Evolutionary conservation across 2,888 invertebrate species (phyloP).

Genomic region (Phengaris arion): DNA sequence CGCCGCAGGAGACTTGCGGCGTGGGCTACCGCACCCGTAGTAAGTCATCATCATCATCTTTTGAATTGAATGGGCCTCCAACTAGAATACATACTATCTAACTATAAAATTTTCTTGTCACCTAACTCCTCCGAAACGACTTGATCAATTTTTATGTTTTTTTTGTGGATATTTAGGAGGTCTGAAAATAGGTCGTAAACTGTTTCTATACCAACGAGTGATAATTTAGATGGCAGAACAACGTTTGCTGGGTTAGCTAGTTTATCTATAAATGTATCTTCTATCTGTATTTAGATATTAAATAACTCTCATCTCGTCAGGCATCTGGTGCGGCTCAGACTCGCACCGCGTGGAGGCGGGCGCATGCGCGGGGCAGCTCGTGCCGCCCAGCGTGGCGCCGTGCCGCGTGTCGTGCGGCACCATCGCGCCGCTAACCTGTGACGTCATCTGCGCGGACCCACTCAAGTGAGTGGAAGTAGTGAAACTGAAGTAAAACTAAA

Average conservation of each 20-base stretch:
- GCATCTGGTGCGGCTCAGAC: slow-evolving; percentile 69
- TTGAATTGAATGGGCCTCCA: too few relatives aligned
- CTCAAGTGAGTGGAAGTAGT: slow-evolving; percentile 51
- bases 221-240: too few relatives aligned
- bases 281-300: too few relatives aligned
- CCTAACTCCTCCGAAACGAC: too few relatives aligned
- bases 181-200: too few relatives aligned
- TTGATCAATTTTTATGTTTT: too few relatives aligned
- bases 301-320: slow-evolving; percentile 41
- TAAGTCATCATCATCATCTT: slow-evolving; percentile 45
- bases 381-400: slow-evolving; percentile 59
- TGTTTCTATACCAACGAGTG: too few relatives aligned
- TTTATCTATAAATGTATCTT: too few relatives aligned
- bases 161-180: too few relatives aligned
- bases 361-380: slow-evolving; percentile 64
- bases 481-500: background rate
- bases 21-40: slow-evolving; percentile 73
- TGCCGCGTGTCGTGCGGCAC: slow-evolving; percentile 60
- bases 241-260: too few relatives aligned
- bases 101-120: too few relatives aligned
- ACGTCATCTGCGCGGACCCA: slow-evolving; percentile 60
- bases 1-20: slow-evolving; percentile 70
- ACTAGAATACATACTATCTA: too few relatives aligned
- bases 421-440: slow-evolving; percentile 51
- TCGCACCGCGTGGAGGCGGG: slow-evolving; percentile 67